These are phyloP conservation scores for Drosophila santomea DNA, from an alignment of 1,140 invertebrate genomes.

Conservation along the genomic window DNA sequence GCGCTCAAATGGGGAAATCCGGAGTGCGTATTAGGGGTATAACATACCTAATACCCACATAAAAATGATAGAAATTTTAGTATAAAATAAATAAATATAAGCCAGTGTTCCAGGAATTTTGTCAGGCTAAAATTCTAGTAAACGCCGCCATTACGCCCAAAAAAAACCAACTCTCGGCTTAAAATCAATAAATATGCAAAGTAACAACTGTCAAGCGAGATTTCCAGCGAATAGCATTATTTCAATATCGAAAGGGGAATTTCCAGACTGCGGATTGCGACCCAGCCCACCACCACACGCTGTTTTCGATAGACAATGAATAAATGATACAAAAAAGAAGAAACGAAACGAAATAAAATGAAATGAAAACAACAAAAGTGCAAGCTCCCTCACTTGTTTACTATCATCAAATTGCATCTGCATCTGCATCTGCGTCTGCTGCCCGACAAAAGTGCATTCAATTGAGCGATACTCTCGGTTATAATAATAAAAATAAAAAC, in stretches of 20 bases:
- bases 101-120: not conserved
- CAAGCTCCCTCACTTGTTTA: not conserved
- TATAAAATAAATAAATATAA: not conserved
- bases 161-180: not conserved
- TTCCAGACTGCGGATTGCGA: constrained; percentile 20
- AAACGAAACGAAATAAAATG: not conserved
- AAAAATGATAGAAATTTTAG: not conserved
- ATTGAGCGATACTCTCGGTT: not conserved
- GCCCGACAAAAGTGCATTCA: constrained; percentile 35
- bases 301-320: constrained; percentile 24
- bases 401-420: not conserved
- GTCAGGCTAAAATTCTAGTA: not conserved
- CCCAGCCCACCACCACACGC: not conserved
- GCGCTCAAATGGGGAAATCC: not conserved
- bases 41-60: not conserved
- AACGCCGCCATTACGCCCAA: not conserved
- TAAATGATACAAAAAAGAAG: constrained; percentile 9
- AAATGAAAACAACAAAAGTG: constrained; percentile 3
- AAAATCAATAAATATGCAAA: constrained; percentile 17
- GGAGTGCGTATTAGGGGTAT: not conserved
- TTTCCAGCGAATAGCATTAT: constrained; percentile 25
- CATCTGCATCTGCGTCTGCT: not conserved
- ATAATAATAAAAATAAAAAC: constrained; percentile 19
- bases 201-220: constrained; percentile 26
- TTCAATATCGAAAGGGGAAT: constrained; percentile 21